Conservation (phyloP, 1,140 invertebrate species). For the Samia ricini region DNA sequence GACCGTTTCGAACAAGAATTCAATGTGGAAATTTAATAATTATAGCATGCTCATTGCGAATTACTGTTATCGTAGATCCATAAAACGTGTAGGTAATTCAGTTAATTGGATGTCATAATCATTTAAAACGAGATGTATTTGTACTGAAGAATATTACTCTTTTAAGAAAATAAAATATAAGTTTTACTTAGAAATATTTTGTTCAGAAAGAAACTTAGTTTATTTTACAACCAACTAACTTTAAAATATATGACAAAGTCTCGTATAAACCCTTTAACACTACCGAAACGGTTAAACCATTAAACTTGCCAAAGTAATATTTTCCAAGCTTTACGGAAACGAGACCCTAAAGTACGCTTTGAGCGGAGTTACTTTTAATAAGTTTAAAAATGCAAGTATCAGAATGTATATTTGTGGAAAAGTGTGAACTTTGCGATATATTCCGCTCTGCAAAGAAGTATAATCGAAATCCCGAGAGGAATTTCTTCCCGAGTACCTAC, state of each 20-base stretch:
- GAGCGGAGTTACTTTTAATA: constrained; percentile 24
- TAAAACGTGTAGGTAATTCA: too few relatives aligned
- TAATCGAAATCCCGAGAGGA: not conserved
- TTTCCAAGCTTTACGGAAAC: constrained; percentile 19
- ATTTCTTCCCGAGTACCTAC: not conserved
- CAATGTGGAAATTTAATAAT: not conserved
- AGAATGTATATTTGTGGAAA: constrained; percentile 25
- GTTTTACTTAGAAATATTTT: not conserved
- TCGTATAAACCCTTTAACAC: constrained; percentile 4
- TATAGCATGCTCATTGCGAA: too few relatives aligned
- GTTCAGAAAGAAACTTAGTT: not conserved
- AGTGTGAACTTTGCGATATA: constrained; percentile 23
- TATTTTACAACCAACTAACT: not conserved
- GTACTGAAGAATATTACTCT: too few relatives aligned
- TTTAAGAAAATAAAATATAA: too few relatives aligned
- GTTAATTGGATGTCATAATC: too few relatives aligned
- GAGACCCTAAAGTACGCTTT: constrained; percentile 17
- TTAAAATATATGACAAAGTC: not conserved
- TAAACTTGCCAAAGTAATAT: constrained; percentile 14
- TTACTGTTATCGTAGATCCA: too few relatives aligned
- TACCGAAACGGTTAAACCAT: constrained; percentile 5
- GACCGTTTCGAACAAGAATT: not conserved
- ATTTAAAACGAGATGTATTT: too few relatives aligned
- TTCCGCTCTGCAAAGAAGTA: not conserved
- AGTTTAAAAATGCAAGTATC: constrained; percentile 26